Evolutionary conservation across 1,140 invertebrate species (phyloP), one percentile per base, ranked within the genome.

Genomic region (Proctacanthus coquilletti): DNA sequence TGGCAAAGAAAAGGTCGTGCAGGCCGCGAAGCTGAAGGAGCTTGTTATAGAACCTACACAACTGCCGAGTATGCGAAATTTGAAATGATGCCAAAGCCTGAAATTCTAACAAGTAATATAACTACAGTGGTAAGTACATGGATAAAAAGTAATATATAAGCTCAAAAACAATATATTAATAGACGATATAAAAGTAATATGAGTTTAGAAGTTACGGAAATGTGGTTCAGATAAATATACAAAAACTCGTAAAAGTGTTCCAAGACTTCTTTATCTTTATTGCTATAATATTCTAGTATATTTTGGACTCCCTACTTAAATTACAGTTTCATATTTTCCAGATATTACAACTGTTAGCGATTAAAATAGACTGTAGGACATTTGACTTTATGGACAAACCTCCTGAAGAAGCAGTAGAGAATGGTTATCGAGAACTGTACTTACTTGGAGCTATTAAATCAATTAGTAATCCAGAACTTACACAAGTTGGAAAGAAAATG

Each of bases 311-410:
- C 11, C 5, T 6, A 5, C 15, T 31, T 31, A 31, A 31, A 3
- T 17, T 10, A 19, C 21, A 14, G 13, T 2, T 4, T 14, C 21
- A 9, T 13, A 40, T n/a, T 4, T 40, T 17, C 8, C 6, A 84
- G 3, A 65, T 84, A 18, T 55, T 95, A 30, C 84, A 94, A 51
- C 62, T 96, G 18, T 62, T 94, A 36, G 81, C 87, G 0, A 68
- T 94, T 42, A 84, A 82, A 11, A 74, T 94, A 19, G 73, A 84
- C 56, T 74, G 86, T 18, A 61, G 69, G 4, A 76, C 71, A 18
- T 97, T 96, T 65, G 86, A 95, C 56, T 91, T 95, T 48, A 80
- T 96, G 52, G 87, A 95, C 53, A 74, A 78, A 53, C 91, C 92
- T 1, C 70, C 80, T 0, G 65, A 65, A 14, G 77, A 85, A 38